Evolutionary conservation across 2,888 invertebrate genomes (phyloP).

Genomic region (Rhodophaea formosa): DNA sequence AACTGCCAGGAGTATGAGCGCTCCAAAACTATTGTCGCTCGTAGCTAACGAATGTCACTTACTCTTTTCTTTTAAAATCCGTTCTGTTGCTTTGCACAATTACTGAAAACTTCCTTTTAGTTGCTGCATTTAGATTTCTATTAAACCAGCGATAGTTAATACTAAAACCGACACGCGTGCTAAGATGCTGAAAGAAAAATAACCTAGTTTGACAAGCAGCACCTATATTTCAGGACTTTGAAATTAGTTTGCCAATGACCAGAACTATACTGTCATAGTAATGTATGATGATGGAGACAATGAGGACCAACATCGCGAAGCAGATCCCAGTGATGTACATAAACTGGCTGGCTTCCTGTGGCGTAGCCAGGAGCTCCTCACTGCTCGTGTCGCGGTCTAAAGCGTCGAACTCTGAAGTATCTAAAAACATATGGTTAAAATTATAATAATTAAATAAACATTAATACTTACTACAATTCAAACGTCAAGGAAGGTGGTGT

Average conservation of each 20-base stretch:
- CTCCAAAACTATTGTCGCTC: no score
- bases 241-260: constrained; percentile 50
- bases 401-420: constrained; percentile 74
- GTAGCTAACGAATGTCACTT: no score
- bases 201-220: not conserved
- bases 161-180: not conserved
- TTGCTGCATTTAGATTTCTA: not conserved
- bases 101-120: no score
- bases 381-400: constrained; percentile 75
- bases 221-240: constrained; percentile 38
- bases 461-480: no score
- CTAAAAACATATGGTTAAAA: constrained; percentile 32
- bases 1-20: no score
- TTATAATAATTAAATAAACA: no score
- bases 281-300: constrained; percentile 83
- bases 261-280: constrained; percentile 66
- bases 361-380: constrained; percentile 75
- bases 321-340: constrained; percentile 82
- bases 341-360: constrained; percentile 81
- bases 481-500: no score
- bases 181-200: not conserved
- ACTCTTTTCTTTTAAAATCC: no score
- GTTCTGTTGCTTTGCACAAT: no score
- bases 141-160: not conserved
- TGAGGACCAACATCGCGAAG: constrained; percentile 82